A percentile compares a stretch with the other conserved stretches of the same genome.
phyloP scores from a whole-genome alignment of 2,797 vertebrate genomes.

The Danio kyathit region DNA sequence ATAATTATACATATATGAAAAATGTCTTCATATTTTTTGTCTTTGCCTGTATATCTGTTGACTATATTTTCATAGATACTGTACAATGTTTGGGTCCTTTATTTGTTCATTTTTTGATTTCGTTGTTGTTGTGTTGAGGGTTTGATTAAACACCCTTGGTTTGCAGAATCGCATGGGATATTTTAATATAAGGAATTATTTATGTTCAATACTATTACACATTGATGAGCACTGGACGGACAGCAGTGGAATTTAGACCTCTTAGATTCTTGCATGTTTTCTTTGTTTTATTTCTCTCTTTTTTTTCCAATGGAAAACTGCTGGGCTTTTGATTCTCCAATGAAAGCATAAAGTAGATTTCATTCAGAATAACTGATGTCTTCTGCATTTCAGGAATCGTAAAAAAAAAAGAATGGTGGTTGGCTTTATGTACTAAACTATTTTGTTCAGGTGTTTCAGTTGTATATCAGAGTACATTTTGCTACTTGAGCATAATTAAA shows the following conservation, averaged over 20 bases:
- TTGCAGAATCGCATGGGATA: constrained; percentile 78
- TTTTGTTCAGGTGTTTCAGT: constrained; percentile 73
- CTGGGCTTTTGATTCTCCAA: constrained; percentile 61
- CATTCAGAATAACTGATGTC: constrained; percentile 59
- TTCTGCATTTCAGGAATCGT: constrained; percentile 67
- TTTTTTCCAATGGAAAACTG: constrained; percentile 55
- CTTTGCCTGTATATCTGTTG: constrained; percentile 79
- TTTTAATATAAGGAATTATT: constrained; percentile 73
- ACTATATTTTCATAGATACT: constrained; percentile 80
- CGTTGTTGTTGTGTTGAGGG: constrained; percentile 67
- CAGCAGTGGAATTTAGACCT: constrained; percentile 67
- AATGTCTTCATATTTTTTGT: constrained; percentile 82
- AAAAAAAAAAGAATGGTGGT: constrained; percentile 61
- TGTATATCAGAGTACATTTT: constrained; percentile 76
- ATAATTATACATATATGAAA: constrained; percentile 76
- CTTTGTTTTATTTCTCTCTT: constrained; percentile 45
- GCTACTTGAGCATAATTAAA: constrained; percentile 81
- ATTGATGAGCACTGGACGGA: constrained; percentile 69
- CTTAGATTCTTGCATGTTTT: constrained; percentile 71
- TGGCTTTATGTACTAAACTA: constrained; percentile 70
- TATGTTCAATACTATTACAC: constrained; percentile 67
- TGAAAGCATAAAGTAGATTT: constrained; percentile 57
- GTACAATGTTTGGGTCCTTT: constrained; percentile 70
- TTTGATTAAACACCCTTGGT: constrained; percentile 64
- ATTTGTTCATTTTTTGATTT: constrained; percentile 60